A percentile compares a stretch with the other conserved stretches of the same genome.
These are phyloP conservation scores for Actinopyga echinites DNA, from an alignment of 53 echinoderm and acorn worm genomes.

Conservation along the genomic window DNA sequence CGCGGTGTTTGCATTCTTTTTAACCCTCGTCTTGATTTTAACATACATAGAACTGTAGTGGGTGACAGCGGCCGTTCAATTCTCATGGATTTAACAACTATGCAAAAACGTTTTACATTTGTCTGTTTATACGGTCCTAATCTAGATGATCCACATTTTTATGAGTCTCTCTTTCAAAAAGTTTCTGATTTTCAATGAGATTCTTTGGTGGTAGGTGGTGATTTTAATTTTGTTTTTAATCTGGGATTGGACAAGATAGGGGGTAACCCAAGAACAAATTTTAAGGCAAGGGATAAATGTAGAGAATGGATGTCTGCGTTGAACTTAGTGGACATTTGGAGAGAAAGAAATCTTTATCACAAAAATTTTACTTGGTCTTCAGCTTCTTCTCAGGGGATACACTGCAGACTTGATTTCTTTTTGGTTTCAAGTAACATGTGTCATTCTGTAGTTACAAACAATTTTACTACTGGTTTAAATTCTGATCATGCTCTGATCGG, in stretches of 20 bases:
- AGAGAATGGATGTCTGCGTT: background rate
- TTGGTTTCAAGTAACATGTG: background rate
- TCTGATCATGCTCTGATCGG: slow-evolving; percentile 46
- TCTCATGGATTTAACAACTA: background rate
- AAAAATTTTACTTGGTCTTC: slow-evolving; percentile 14
- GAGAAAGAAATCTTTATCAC: background rate
- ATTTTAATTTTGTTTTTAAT: slow-evolving; percentile 32
- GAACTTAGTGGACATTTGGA: background rate
- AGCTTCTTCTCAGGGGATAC: background rate
- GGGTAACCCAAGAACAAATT: background rate
- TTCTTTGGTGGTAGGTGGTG: background rate
- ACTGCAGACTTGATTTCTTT: slow-evolving; percentile 28
- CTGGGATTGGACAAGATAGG: slow-evolving; percentile 6
- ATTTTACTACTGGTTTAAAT: background rate
- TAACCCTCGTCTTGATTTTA: background rate
- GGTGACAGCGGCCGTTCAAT: background rate
- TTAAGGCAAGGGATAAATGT: background rate
- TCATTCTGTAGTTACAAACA: background rate
- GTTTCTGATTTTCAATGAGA: background rate
- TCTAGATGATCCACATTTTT: background rate
- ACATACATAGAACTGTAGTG: background rate
- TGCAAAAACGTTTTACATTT: background rate
- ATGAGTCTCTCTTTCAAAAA: background rate
- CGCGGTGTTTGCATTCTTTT: background rate
- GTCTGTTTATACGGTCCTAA: background rate